These are phyloP conservation scores for Saccopteryx bilineata DNA, from an alignment of 2,113 vertebrate species.

Conservation along the genomic window DNA sequence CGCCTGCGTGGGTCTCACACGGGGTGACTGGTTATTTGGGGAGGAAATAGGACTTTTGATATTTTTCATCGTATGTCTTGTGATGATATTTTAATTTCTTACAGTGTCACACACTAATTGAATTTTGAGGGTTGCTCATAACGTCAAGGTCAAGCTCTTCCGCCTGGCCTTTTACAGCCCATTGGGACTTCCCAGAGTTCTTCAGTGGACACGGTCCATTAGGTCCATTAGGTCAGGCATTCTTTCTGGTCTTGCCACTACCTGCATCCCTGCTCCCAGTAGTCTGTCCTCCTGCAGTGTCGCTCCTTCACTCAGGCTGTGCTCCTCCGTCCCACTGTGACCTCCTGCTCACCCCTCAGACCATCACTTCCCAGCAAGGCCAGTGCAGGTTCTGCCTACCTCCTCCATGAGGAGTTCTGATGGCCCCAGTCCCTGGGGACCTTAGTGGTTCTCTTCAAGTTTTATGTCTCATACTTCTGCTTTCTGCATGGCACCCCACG, in stretches of 20 bases:
- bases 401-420: not conserved
- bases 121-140: not conserved
- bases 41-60: not conserved
- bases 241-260: too few species aligned
- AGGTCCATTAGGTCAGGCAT: too few species aligned
- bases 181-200: not conserved
- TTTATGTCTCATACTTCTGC: not conserved
- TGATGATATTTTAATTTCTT: not conserved
- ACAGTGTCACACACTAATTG: not conserved
- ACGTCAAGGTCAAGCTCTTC: not conserved
- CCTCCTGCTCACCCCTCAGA: not conserved
- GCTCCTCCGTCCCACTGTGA: not conserved
- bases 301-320: too few species aligned
- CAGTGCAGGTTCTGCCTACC: not conserved
- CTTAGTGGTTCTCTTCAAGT: not conserved
- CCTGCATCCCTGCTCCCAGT: too few species aligned
- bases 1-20: not conserved
- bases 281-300: too few species aligned
- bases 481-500: not conserved
- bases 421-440: not conserved
- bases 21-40: not conserved
- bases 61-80: not conserved
- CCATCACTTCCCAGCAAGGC: not conserved
- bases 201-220: accelerated
- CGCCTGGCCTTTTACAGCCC: not conserved